phyloP scores from a whole-genome alignment of 2,888 invertebrate genomes.

The Lithophane socia region DNA sequence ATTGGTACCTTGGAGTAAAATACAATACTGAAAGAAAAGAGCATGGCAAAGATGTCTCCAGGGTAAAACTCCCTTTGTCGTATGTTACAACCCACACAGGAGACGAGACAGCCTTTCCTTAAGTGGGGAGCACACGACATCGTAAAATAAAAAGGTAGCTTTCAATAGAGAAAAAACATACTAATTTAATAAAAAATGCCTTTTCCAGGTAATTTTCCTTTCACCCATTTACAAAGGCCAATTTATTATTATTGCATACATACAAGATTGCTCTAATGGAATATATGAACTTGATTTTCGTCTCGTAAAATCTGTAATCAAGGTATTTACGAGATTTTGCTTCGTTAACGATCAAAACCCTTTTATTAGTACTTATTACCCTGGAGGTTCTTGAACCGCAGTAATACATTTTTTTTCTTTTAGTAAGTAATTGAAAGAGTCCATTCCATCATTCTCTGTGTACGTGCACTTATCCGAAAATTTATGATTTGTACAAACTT shows the following conservation, averaged over 20 bases:
- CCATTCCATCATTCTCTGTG: neutral
- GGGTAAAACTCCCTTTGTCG: conserved; percentile 48
- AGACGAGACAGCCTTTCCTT: conserved; percentile 15
- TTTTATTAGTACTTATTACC: conserved; percentile 39
- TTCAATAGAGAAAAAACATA: conserved; percentile 2
- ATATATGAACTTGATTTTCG: conserved; percentile 47
- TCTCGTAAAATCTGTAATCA: conserved; percentile 50
- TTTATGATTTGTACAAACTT: neutral
- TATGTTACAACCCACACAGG: conserved; percentile 37
- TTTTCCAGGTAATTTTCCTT: neutral
- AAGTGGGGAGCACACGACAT: conserved; percentile 32
- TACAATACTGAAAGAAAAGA: conserved; percentile 34
- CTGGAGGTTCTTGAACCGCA: conserved; percentile 12
- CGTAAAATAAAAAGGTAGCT: conserved; percentile 19
- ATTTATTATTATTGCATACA: conserved; percentile 19
- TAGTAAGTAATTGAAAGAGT: neutral
- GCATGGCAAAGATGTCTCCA: conserved; percentile 37
- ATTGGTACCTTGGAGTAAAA: conserved; percentile 3
- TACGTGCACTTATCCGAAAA: neutral
- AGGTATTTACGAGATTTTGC: conserved; percentile 41
- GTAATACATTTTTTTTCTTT: conserved; percentile 43
- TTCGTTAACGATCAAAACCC: conserved; percentile 46
- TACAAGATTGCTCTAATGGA: conserved; percentile 24
- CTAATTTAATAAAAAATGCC: neutral
- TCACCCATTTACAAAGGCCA: conserved; percentile 2